Evolutionary conservation across 2,113 vertebrate genomes (phyloP).

Genomic region (Psittacula cyanocephala): DNA sequence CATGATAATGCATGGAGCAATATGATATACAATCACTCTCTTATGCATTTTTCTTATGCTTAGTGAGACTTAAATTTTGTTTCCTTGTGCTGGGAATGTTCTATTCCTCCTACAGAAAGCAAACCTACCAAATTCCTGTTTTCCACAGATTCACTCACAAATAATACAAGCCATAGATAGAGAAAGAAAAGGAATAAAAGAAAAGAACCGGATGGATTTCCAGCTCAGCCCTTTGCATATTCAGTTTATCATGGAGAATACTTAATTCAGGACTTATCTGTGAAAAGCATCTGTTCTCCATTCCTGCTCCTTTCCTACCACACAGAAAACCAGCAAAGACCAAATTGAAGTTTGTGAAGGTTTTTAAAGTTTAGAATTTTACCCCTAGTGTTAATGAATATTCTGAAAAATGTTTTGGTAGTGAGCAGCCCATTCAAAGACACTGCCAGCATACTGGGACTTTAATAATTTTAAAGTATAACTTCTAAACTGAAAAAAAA

Average conservation of each 20-base stretch:
- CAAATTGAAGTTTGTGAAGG: neutral
- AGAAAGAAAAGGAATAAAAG: neutral
- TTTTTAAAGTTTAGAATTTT: neutral
- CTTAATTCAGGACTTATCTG: neutral
- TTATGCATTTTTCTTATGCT: neutral
- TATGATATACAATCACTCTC: neutral
- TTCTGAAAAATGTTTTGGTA: neutral
- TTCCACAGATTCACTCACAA: neutral
- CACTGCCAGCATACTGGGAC: neutral
- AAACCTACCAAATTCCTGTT: neutral
- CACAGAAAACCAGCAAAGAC: neutral
- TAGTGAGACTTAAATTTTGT: neutral
- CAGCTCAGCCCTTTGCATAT: neutral
- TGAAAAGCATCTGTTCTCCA: neutral
- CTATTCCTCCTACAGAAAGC: neutral
- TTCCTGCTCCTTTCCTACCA: neutral
- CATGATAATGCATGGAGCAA: neutral
- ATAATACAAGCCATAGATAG: neutral
- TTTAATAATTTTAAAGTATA: neutral
- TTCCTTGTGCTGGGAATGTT: neutral
- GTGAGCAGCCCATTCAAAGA: neutral
- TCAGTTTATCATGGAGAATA: neutral
- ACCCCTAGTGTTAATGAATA: neutral
- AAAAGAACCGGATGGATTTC: neutral
- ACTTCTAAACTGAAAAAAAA: neutral